Evolutionary conservation across 2,797 vertebrate species (phyloP), one percentile per base, ranked within the genome.

Genomic region (Amphiprion clarkii): DNA sequence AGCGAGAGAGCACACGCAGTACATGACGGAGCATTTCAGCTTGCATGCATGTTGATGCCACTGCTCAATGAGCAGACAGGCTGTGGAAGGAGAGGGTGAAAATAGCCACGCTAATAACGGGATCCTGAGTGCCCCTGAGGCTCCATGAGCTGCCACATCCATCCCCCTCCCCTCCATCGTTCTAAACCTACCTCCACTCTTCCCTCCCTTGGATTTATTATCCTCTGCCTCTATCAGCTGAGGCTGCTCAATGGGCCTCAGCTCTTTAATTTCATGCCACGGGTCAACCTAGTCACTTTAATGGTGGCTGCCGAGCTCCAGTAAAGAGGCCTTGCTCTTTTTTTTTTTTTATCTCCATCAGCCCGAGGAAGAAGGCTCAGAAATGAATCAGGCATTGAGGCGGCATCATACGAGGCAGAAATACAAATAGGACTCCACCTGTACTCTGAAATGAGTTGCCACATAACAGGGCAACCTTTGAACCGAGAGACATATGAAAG

Each of bases 251-350:
- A 82, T 86, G 83, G 82, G 78, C 82, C 82, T 84, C 59, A 57
- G 77, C 80, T 88, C 69, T 79, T 88, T 92, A 81, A 91, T 92
- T 90, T 90, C 82, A 84, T 79, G 85, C 89, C 87, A 83, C 13
- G n/a, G 87, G 92, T 90, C 86, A 84, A 75, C 65, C 72, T 70
- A 72, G 80, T 78, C 71, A 31, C 58, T 81, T 83, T 90, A 86
- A 91, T 88, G 85, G 88, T 46, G 51, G 78, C 56, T 48, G 69
- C 54, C 0, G 29, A 82, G 81, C 71, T 76, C 68, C 71, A 49
- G 62, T 42, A 23, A 84, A 76, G 79, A 78, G 62, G 54, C 61
- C 62, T 2, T 36, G 58, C 56, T 82, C 65, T 68, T 74, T 60
- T 25, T 58, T 33, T 48, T 21, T 52, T 25, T 51, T 44, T 62